phyloP scores from a whole-genome alignment of 1,140 invertebrate species.

The Oreohelix idahoensis region DNA sequence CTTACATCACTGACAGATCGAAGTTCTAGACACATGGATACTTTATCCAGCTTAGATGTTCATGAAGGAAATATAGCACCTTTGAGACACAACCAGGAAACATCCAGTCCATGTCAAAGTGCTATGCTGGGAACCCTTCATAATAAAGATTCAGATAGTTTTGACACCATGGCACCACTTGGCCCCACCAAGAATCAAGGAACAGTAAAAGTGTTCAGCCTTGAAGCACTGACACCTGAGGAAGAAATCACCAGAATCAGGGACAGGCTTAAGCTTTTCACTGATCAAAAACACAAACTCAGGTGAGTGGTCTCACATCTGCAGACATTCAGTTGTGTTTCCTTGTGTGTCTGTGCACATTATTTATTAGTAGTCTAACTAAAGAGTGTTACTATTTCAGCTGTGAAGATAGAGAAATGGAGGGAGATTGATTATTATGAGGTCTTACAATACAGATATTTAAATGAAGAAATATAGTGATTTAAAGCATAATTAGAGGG shows the following conservation, averaged over 20 bases:
- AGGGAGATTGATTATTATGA: too few species aligned
- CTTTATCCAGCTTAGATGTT: not conserved
- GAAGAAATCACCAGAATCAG: slow-evolving; percentile 53
- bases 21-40: not conserved
- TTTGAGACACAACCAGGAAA: slow-evolving; percentile 34
- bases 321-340: not conserved
- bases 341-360: not conserved
- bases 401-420: too few species aligned
- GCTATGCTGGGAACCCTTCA: slow-evolving; percentile 38
- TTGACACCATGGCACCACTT: slow-evolving; percentile 33
- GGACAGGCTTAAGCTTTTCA: slow-evolving; percentile 50
- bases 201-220: slow-evolving; percentile 37
- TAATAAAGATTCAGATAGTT: slow-evolving; percentile 39
- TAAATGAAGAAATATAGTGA: too few species aligned
- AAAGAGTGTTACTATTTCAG: too few species aligned
- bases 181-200: slow-evolving; percentile 37
- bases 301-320: slow-evolving; percentile 38
- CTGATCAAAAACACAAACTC: slow-evolving; percentile 52
- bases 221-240: slow-evolving; percentile 32
- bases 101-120: slow-evolving; percentile 23
- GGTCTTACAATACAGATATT: too few species aligned
- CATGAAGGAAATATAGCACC: not conserved
- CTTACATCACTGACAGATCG: not conserved
- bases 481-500: too few species aligned
- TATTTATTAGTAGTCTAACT: too few species aligned